A percentile compares a stretch with the other conserved stretches of the same genome.
Conservation (phyloP, 2,113 vertebrate genomes). For the Arothron firmamentum region DNA sequence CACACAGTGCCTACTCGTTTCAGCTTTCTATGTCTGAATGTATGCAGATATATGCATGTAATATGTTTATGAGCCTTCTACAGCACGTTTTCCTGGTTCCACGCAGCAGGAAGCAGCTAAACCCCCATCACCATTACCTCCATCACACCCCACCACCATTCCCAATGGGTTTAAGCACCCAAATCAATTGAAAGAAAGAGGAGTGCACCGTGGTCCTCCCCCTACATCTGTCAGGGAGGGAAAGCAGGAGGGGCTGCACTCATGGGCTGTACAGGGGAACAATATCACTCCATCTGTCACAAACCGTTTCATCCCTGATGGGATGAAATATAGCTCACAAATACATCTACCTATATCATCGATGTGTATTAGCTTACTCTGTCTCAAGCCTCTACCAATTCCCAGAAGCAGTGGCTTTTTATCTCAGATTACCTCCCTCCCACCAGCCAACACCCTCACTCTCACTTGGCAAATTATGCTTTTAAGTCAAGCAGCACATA, state of each 20-base stretch:
- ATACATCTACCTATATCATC: conserved; percentile 64
- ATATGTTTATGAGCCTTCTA: conserved; percentile 46
- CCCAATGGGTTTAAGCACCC: conserved; percentile 73
- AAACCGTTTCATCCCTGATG: conserved; percentile 71
- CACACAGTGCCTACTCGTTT: conserved; percentile 11
- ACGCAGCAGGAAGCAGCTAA: conserved; percentile 63
- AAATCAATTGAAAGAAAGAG: conserved; percentile 80
- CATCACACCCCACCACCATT: conserved; percentile 53
- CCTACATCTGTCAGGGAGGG: conserved; percentile 78
- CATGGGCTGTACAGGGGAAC: conserved; percentile 60
- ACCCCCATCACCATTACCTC: conserved; percentile 46
- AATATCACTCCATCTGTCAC: conserved; percentile 81
- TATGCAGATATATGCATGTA: conserved; percentile 52
- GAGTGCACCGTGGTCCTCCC: conserved; percentile 72
- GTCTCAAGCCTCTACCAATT: conserved; percentile 45
- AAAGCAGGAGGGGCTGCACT: conserved; percentile 69
- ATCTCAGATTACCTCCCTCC: conserved; percentile 64
- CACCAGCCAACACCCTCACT: conserved; percentile 51
- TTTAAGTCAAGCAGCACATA: conserved; percentile 49
- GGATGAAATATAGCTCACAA: conserved; percentile 70
- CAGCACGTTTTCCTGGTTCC: conserved; percentile 39
- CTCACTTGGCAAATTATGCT: conserved; percentile 61
- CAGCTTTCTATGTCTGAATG: conserved; percentile 26
- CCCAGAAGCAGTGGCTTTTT: conserved; percentile 60
- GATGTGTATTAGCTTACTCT: conserved; percentile 62